Evolutionary conservation across 30 jellyfish, hydroid and myxozoan species (phyloP), one percentile per base, ranked within the genome.

Genomic region (Catostylus mosaicus): DNA sequence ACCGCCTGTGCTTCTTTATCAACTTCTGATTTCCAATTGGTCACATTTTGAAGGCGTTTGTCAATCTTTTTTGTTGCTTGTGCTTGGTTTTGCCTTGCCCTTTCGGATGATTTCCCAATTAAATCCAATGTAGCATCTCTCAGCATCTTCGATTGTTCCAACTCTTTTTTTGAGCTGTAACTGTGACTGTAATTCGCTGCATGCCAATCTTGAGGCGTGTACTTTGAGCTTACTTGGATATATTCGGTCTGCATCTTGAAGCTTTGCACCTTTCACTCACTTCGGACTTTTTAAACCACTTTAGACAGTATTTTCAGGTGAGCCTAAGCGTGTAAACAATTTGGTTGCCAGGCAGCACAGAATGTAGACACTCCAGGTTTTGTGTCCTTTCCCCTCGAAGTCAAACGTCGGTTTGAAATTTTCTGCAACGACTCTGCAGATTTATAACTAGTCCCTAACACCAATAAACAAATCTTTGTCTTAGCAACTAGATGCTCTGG

Each of bases 151-250:
- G 84, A 35, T 54, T 81, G 91, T 37, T 81, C 91, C 35, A 81
- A 70, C 57, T 81, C 91, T 56, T 81, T 81, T 43, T 81, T 81
- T 14, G 91, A 81, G 91, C 80, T 81, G 84, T 66, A 81, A 34
- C 77, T 48, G 37, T 81, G 91, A 33, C 72, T 80, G 64, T 81
- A 81, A 60, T 81, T 81, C 0, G 91, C 91, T 8, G 91, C 84
- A 67, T 73, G 74, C 91, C 91, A 81, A 36, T 81, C 91, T 67
- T 81, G 91, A 18, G 91, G 91, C 57, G 91, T 81, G 30, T 64
- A 80, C 71, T 81, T 81, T 70, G 91, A 64, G 52, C 84, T 61
- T 24, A 81, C 91, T 34, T 73, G 80, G 27, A 81, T 81, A 37
- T 54, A 81, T 67, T 81, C 91, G 0, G 91, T 81, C 70, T 81